Percentiles rank a stretch among this genome's conserved stretches.
These are phyloP conservation scores for Colletes latitarsis DNA, from an alignment of 1,140 invertebrate genomes.

Conservation along the genomic window DNA sequence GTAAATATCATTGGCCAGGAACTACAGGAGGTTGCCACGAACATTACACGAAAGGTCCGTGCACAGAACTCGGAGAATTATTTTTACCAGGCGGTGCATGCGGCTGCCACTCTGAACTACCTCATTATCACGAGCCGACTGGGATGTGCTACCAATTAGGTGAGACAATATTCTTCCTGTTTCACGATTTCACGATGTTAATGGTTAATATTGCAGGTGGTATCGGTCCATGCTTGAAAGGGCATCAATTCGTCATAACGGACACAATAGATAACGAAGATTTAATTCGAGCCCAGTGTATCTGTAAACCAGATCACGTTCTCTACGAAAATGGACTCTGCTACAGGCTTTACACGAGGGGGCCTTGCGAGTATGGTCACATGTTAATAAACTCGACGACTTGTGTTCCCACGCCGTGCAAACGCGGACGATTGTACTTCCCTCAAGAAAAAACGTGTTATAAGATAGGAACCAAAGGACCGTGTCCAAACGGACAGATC, in stretches of 20 bases:
- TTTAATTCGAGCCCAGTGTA: slow-evolving; percentile 82
- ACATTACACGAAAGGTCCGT: slow-evolving; percentile 89
- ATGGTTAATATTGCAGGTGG: slow-evolving; percentile 77
- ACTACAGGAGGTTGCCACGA: slow-evolving; percentile 86
- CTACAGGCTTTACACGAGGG: slow-evolving; percentile 88
- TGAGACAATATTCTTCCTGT: slow-evolving; percentile 72
- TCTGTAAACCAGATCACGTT: slow-evolving; percentile 87
- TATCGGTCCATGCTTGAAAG: slow-evolving; percentile 86
- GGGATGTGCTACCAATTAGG: slow-evolving; percentile 89
- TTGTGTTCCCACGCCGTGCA: slow-evolving; percentile 86
- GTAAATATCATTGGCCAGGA: slow-evolving; percentile 79
- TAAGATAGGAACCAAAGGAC: slow-evolving; percentile 87
- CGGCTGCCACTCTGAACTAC: slow-evolving; percentile 86
- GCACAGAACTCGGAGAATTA: slow-evolving; percentile 86
- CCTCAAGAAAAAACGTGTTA: slow-evolving; percentile 87
- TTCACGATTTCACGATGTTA: not conserved
- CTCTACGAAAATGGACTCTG: slow-evolving; percentile 86
- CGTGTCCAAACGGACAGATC: slow-evolving; percentile 86
- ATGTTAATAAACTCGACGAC: slow-evolving; percentile 85
- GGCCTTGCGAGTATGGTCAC: slow-evolving; percentile 86
- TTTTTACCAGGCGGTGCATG: slow-evolving; percentile 88
- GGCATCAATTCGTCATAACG: slow-evolving; percentile 85
- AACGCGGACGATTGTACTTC: slow-evolving; percentile 87
- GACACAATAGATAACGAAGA: slow-evolving; percentile 42
- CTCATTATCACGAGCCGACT: slow-evolving; percentile 86